A percentile compares a stretch with the other conserved stretches of the same genome.
These are phyloP conservation scores for Hemichromis elongatus DNA, from an alignment of 2,113 vertebrate species.

Conservation along the genomic window DNA sequence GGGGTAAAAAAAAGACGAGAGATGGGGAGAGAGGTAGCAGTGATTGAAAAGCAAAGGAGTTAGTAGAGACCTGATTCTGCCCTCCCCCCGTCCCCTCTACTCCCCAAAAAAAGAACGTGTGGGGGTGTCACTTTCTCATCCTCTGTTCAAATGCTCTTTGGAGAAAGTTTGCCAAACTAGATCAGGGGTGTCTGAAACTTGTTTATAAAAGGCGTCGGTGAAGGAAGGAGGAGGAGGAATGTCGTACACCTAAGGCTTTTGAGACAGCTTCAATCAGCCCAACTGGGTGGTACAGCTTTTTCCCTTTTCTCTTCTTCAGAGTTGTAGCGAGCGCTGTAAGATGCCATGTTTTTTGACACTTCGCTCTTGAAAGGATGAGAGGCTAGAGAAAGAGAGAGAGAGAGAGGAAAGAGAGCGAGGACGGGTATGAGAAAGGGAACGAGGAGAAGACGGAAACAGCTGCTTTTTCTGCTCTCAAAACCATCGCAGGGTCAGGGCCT, in stretches of 20 bases:
- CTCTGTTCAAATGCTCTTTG: slow-evolving; percentile 71
- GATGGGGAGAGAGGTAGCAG: slow-evolving; percentile 28
- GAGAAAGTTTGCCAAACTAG: slow-evolving; percentile 80
- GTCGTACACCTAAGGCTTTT: slow-evolving; percentile 70
- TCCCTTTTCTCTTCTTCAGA: slow-evolving; percentile 56
- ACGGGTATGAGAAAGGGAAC: slow-evolving; percentile 3
- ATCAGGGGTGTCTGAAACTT: slow-evolving; percentile 74
- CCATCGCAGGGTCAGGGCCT: slow-evolving; percentile 35
- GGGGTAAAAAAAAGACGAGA: not conserved
- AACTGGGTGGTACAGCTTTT: slow-evolving; percentile 64
- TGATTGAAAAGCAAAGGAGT: slow-evolving; percentile 61
- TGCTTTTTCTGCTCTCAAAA: slow-evolving; percentile 32
- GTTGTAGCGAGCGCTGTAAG: slow-evolving; percentile 54
- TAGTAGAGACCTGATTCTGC: slow-evolving; percentile 55
- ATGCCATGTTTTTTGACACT: slow-evolving; percentile 67
- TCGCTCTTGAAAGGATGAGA: slow-evolving; percentile 58
- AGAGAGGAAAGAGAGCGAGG: not conserved
- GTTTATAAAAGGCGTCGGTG: slow-evolving; percentile 68
- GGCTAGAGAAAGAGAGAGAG: not conserved
- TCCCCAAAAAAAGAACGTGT: slow-evolving; percentile 23
- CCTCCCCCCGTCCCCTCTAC: not conserved
- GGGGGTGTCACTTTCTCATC: slow-evolving; percentile 71
- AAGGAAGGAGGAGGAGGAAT: slow-evolving; percentile 61
- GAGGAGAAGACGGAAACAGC: slow-evolving; percentile 28
- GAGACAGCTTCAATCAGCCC: slow-evolving; percentile 67